These are phyloP conservation scores for Trisateles emortualis DNA, from an alignment of 2,888 invertebrate genomes.

Conservation along the genomic window DNA sequence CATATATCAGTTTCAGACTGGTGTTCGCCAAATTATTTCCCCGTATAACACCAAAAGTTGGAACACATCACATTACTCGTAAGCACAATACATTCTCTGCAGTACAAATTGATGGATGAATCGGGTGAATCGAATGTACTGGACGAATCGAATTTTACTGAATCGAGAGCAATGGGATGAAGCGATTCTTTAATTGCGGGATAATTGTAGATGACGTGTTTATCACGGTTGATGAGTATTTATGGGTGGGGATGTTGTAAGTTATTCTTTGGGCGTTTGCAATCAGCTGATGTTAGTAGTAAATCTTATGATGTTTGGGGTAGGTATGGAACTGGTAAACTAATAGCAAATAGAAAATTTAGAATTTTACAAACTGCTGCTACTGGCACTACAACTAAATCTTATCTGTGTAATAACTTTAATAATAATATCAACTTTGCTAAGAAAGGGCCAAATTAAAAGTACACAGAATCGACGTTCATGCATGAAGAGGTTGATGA, in stretches of 20 bases:
- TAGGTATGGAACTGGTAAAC: neutral
- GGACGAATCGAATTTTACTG: constrained; percentile 16
- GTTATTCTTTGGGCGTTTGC: neutral
- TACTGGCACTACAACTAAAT: no score
- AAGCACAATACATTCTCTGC: constrained; percentile 36
- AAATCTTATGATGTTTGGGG: neutral
- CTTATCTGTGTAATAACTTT: no score
- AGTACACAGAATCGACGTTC: no score
- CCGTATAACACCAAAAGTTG: neutral
- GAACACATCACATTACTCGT: neutral
- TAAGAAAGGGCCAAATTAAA: no score
- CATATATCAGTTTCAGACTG: no score
- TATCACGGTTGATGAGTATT: constrained; percentile 4
- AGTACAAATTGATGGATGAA: constrained; percentile 43
- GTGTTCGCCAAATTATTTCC: neutral
- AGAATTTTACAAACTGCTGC: no score
- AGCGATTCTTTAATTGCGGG: constrained; percentile 33
- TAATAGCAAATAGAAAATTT: no score
- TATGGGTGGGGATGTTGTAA: neutral
- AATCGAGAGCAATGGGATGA: constrained; percentile 17
- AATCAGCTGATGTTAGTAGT: neutral
- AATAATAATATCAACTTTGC: no score
- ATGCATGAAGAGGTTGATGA: no score
- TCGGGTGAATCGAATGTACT: constrained; percentile 19
- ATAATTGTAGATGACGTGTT: constrained; percentile 21